Base-by-base conservation (phyloP, 2,797 vertebrate genomes). In the Sternarchorhynchus goeldii region DNA sequence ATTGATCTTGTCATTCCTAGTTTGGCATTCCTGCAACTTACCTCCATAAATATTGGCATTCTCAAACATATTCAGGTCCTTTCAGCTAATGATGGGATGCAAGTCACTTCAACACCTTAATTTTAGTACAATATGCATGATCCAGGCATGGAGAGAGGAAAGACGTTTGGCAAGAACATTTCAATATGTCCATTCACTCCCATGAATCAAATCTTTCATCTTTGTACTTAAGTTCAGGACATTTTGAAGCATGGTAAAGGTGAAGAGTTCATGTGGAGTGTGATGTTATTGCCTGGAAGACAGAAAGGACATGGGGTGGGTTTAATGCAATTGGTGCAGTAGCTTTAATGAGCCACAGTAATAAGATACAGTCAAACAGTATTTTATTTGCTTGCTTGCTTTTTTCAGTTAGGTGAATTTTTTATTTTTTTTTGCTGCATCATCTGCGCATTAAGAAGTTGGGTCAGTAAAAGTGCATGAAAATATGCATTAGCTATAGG, bases 1-100 rank as follows among this genome's bases (percentile, higher is more conserved):
- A 45, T 45, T 45, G 41, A 12, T 45, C 6, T 45, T 45, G 7
- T 45, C 7, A 45, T 45, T 45, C 41, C 41, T 45, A 8, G 41
- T 0, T 45, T 36, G 34, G n/a, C n/a, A n/a, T n/a, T n/a, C n/a
- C n/a, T 25, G 25, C 25, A 25, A 25, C 25, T 25, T 25, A 25
- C 25, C 25, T 25, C 25, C 25, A 25, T 25, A 25, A 25, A 25
- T 25, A 25, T 25, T 25, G 25, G 25, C 25, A 25, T 45, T 2
- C 7, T 45, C 41, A 45, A 45, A 45, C 10, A 8, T 45, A 8
- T 45, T 45, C 41, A 45, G 0, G 59, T 60, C 68, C 62, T 79
- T 75, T 34, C n/a, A 31, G 50, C 39, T 75, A 55, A 67, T 73
- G 69, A 71, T 84, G 58, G 60, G 21, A 64, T 59, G 69, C 64